A percentile compares a stretch with the other conserved stretches of the same genome.
Conservation (phyloP, 2,113 vertebrate genomes). For the Malurus melanocephalus region DNA sequence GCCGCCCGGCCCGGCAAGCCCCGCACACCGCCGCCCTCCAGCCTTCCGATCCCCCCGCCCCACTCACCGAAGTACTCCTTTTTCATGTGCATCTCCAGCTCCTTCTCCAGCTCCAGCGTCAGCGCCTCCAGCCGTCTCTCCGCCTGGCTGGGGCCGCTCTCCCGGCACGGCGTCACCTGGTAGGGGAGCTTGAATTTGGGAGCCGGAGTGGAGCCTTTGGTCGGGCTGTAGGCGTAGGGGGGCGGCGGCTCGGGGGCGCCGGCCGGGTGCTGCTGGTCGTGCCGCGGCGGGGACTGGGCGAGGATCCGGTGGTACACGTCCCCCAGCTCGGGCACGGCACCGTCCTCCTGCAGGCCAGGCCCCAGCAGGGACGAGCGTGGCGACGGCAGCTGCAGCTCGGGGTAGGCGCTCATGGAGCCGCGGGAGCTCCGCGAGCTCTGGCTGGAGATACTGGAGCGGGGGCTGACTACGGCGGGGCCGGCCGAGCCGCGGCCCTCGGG, state of each 20-base stretch:
- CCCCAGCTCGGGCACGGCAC: conserved; percentile 71
- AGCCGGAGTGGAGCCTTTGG: conserved; percentile 68
- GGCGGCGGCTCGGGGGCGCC: conserved; percentile 44
- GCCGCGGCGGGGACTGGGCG: conserved; percentile 74
- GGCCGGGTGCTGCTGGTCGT: conserved; percentile 61
- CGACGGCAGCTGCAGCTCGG: conserved; percentile 82
- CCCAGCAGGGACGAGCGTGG: conserved; percentile 81
- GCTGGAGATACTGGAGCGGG: conserved; percentile 89
- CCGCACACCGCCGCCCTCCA: not conserved
- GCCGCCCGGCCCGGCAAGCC: not conserved
- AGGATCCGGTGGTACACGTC: conserved; percentile 71
- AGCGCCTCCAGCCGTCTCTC: conserved; percentile 91
- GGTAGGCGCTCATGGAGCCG: conserved; percentile 86
- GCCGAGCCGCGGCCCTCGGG: conserved; percentile 75
- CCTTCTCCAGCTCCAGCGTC: conserved; percentile 94
- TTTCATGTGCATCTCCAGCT: conserved; percentile 94
- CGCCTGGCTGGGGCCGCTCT: conserved; percentile 88
- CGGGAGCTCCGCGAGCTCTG: conserved; percentile 88
- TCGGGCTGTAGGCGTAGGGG: conserved; percentile 67
- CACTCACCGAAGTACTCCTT: conserved; percentile 96
- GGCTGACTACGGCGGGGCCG: conserved; percentile 73
- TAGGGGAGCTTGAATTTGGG: conserved; percentile 85
- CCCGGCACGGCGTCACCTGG: conserved; percentile 86
- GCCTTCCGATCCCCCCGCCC: not conserved
- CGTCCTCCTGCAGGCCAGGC: conserved; percentile 74